Conservation (phyloP, 2,888 invertebrate genomes). For the Cheilosia variabilis region DNA sequence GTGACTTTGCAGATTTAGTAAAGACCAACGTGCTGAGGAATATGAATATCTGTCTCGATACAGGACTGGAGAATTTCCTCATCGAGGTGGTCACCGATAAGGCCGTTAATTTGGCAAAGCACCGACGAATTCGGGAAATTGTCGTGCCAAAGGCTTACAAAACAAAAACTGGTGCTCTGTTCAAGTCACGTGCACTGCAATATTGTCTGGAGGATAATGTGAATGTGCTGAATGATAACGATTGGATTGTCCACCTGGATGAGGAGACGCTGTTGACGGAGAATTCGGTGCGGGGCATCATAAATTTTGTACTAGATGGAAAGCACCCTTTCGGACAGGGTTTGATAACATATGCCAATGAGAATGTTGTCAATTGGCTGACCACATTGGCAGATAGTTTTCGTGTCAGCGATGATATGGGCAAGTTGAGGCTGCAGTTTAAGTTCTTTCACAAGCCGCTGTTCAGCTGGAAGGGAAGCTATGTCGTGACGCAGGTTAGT, state of each 20-base stretch:
- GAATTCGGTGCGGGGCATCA: constrained; percentile 93
- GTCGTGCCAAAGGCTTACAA: constrained; percentile 94
- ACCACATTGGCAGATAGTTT: constrained; percentile 98
- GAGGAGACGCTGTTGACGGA: constrained; percentile 98
- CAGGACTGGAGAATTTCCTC: constrained; percentile 96
- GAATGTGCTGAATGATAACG: constrained; percentile 92
- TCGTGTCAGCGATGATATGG: constrained; percentile 98
- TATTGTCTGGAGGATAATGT: constrained; percentile 97
- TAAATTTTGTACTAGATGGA: constrained; percentile 97
- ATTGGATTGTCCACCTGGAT: constrained; percentile 99
- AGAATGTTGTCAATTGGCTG: constrained; percentile 97
- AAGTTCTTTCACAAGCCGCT: constrained; percentile 96
- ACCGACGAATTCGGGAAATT: constrained; percentile 92
- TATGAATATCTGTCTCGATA: constrained; percentile 93
- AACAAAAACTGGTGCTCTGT: constrained; percentile 95
- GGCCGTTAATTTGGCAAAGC: constrained; percentile 89
- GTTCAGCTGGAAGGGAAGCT: constrained; percentile 99
- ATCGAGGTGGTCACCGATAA: constrained; percentile 98
- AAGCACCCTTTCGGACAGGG: constrained; percentile 98
- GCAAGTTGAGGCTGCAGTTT: constrained; percentile 96
- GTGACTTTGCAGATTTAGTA: constrained; percentile 96
- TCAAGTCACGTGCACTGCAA: constrained; percentile 97
- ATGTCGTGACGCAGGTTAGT: constrained; percentile 96
- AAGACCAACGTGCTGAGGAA: constrained; percentile 93
- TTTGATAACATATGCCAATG: constrained; percentile 97